phyloP scores from a whole-genome alignment of 2,113 vertebrate species.

The Myiagra hebetior region DNA sequence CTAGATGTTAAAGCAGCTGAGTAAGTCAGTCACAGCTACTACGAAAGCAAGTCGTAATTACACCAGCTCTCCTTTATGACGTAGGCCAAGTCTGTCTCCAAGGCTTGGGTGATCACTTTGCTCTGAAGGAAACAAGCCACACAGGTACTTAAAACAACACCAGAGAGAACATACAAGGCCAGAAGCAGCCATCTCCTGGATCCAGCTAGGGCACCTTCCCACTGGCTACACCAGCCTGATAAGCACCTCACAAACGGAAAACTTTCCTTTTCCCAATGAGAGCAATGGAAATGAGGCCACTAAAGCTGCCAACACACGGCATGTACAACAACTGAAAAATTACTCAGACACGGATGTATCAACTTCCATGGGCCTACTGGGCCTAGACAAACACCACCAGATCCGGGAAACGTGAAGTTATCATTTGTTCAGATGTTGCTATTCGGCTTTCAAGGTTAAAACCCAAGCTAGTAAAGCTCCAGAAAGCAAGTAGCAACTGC shows the following conservation, averaged over 20 bases:
- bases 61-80: background rate
- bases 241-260: fast-evolving
- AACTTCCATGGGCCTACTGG: background rate
- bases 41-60: background rate
- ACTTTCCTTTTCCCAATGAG: background rate
- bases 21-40: background rate
- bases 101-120: background rate
- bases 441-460: background rate
- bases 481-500: no score
- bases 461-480: background rate
- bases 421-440: background rate
- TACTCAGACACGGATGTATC: background rate
- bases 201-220: background rate
- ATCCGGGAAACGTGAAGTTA: fast-evolving
- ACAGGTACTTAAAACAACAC: background rate
- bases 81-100: background rate
- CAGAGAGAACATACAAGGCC: background rate
- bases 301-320: background rate
- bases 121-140: background rate
- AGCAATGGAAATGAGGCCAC: background rate
- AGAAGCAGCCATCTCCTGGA: background rate
- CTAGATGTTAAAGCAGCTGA: background rate
- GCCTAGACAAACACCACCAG: background rate
- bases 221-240: background rate
- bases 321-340: fast-evolving